phyloP scores from a whole-genome alignment of 2,888 invertebrate species.

The Tipula unca region DNA sequence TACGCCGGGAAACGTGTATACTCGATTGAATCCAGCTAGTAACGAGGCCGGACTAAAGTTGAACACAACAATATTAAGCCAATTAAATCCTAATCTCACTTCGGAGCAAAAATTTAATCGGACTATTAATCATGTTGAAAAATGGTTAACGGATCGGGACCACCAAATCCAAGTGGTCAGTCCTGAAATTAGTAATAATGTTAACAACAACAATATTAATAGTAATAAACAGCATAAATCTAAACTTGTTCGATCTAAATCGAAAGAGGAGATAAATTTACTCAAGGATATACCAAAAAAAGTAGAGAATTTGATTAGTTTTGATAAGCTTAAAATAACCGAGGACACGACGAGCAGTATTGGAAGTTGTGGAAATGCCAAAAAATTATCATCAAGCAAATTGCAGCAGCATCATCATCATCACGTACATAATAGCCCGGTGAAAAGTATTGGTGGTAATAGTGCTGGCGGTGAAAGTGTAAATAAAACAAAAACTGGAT shows the following conservation, averaged over 20 bases:
- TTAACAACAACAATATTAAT: conserved; percentile 24
- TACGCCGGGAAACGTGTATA: not conserved
- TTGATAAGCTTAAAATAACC: conserved; percentile 33
- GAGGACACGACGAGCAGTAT: conserved; percentile 23
- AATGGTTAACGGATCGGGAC: conserved; percentile 42
- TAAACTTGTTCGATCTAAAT: conserved; percentile 30
- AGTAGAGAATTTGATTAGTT: not conserved
- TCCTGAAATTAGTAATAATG: conserved; percentile 20
- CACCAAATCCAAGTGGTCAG: not conserved
- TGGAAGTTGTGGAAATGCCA: conserved; percentile 21
- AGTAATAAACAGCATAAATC: conserved; percentile 17
- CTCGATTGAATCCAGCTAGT: conserved; percentile 46
- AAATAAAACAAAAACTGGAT: not conserved
- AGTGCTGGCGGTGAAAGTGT: not conserved
- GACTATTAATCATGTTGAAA: conserved; percentile 43
- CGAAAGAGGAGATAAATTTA: conserved; percentile 25
- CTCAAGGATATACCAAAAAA: not conserved
- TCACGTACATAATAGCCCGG: conserved; percentile 15
- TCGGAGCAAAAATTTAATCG: conserved; percentile 32
- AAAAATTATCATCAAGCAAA: conserved; percentile 25
- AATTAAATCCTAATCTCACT: conserved; percentile 31
- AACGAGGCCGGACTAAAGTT: conserved; percentile 42
- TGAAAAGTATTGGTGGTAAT: not conserved
- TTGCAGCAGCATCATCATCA: conserved; percentile 26
- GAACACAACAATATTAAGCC: conserved; percentile 32